Evolutionary conservation across 2,113 vertebrate genomes (phyloP).

Genomic region (Pycnonotus jocosus): DNA sequence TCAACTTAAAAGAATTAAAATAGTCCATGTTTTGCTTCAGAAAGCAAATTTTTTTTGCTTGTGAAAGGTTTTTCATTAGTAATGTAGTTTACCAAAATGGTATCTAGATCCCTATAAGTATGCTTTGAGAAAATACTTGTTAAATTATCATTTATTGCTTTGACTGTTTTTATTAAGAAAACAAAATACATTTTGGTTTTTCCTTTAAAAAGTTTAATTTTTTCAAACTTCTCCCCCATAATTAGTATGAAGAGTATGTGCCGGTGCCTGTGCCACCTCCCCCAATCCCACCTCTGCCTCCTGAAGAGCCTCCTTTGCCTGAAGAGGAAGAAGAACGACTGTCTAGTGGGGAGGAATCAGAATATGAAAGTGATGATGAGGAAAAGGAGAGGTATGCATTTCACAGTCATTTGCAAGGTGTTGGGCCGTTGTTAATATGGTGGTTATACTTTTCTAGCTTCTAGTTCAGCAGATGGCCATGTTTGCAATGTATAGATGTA

Average conservation of each 20-base stretch:
- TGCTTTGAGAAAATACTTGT: neutral
- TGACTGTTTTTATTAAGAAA: neutral
- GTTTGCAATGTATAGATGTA: neutral
- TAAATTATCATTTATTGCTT: neutral
- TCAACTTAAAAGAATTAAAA: neutral
- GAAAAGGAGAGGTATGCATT: conserved; percentile 85
- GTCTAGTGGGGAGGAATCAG: conserved; percentile 84
- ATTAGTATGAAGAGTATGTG: conserved; percentile 82
- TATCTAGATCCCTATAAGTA: neutral
- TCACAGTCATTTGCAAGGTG: neutral
- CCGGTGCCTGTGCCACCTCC: conserved; percentile 75
- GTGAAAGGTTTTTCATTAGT: neutral
- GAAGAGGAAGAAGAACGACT: conserved; percentile 77
- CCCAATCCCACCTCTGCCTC: conserved; percentile 82
- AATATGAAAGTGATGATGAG: conserved; percentile 92
- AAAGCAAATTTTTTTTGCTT: neutral
- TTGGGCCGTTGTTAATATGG: neutral
- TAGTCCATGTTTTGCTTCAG: neutral
- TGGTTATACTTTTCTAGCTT: neutral
- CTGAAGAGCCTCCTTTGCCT: conserved; percentile 88
- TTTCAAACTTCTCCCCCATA: neutral
- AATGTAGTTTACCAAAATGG: neutral
- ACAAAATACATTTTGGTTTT: accelerated
- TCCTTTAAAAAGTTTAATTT: neutral
- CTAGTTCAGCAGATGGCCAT: neutral